Evolutionary conservation across 1,140 invertebrate species (phyloP).

Genomic region (Drosophila malerkotliana): DNA sequence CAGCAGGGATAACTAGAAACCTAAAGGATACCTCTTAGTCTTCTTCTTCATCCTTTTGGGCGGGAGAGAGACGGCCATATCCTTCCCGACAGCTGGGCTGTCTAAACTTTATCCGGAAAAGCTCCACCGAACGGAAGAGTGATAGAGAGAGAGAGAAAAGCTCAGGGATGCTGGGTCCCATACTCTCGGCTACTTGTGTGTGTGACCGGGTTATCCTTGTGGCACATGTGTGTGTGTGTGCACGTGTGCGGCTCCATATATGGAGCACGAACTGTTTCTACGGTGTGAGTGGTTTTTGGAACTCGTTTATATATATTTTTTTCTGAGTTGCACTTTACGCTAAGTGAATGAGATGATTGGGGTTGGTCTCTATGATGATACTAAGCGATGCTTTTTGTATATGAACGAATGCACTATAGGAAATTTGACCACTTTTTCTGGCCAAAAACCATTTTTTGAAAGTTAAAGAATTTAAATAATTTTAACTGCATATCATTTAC

Average conservation of each 20-base stretch:
- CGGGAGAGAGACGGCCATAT: conserved; percentile 27
- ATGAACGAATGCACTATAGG: too few species aligned
- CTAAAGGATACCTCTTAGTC: conserved; percentile 13
- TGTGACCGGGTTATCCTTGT: conserved; percentile 60
- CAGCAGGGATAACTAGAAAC: conserved; percentile 19
- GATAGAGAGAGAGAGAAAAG: conserved; percentile 8
- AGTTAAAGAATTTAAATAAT: too few species aligned
- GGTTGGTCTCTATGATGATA: conserved; percentile 20
- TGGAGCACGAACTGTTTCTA: conserved; percentile 42
- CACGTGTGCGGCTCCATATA: conserved; percentile 28
- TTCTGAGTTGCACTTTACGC: conserved; percentile 41
- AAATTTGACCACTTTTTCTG: too few species aligned
- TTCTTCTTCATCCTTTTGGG: conserved; percentile 6
- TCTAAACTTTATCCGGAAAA: conserved; percentile 37
- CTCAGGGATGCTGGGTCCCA: conserved; percentile 43
- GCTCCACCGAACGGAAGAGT: conserved; percentile 6
- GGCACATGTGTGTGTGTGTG: conserved; percentile 17
- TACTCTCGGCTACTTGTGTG: conserved; percentile 39
- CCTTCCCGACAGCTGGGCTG: conserved; percentile 28
- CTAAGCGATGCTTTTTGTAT: conserved; percentile 26
- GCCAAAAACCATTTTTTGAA: too few species aligned
- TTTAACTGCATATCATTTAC: too few species aligned
- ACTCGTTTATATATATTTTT: conserved; percentile 1
- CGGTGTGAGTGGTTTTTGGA: conserved; percentile 29
- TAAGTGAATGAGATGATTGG: conserved; percentile 36